Evolutionary conservation across 2,113 vertebrate species (phyloP).

Genomic region (Vombatus ursinus): DNA sequence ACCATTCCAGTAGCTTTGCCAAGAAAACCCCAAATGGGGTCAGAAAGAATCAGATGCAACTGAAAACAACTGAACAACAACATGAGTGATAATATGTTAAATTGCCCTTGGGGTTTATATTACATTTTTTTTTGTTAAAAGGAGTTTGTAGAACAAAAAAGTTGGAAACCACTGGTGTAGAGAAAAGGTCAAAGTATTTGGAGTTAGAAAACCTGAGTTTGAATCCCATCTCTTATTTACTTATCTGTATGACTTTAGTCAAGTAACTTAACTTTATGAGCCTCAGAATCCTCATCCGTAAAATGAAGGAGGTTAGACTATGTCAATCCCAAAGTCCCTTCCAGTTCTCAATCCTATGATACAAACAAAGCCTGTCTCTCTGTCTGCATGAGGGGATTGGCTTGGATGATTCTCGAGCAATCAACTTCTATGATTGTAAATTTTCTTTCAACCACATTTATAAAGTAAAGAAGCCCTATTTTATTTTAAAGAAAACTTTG

Average conservation of each 20-base stretch:
- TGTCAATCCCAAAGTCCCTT: not conserved
- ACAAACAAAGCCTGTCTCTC: not conserved
- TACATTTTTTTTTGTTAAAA: not conserved
- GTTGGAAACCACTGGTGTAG: not conserved
- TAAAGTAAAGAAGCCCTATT: too few relatives aligned
- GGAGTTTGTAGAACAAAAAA: not conserved
- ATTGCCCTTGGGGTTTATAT: not conserved
- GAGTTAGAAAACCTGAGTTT: not conserved
- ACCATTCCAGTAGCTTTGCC: not conserved
- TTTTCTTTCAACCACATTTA: not conserved
- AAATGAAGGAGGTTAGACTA: not conserved
- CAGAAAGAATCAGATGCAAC: not conserved
- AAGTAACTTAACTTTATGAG: not conserved
- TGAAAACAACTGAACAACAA: not conserved
- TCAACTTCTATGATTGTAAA: not conserved
- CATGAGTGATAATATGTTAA: not conserved
- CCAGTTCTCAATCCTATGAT: not conserved
- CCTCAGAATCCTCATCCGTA: not conserved
- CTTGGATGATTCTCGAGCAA: not conserved
- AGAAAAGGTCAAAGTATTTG: not conserved
- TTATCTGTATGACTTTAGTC: not conserved
- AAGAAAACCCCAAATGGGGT: not conserved
- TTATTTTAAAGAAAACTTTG: not conserved
- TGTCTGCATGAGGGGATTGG: accelerated
- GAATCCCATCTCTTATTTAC: too few relatives aligned